phyloP scores from a whole-genome alignment of 2,797 vertebrate species.

The Pipistrellus kuhlii region DNA sequence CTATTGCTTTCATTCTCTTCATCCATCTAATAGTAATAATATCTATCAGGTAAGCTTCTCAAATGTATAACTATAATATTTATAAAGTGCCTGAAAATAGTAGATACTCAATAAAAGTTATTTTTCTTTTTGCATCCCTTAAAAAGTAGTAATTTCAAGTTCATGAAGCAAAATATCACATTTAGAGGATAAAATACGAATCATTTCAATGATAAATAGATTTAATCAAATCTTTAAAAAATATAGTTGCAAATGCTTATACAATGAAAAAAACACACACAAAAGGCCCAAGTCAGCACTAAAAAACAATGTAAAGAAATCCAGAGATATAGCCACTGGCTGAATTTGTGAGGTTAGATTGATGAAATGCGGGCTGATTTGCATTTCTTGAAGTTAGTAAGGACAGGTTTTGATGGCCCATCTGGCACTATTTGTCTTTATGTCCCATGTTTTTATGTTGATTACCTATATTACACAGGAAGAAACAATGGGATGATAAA shows the following conservation, averaged over 20 bases:
- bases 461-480: slow-evolving; percentile 74
- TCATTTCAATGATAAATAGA: slow-evolving; percentile 29
- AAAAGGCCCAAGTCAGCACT: slow-evolving; percentile 60
- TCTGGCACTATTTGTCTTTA: slow-evolving; percentile 75
- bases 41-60: not conserved
- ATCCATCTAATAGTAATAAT: not conserved
- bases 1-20: slow-evolving; percentile 28
- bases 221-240: slow-evolving; percentile 60
- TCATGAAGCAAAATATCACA: slow-evolving; percentile 15
- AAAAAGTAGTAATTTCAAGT: slow-evolving; percentile 26
- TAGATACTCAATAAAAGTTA: not conserved
- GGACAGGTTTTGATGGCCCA: slow-evolving; percentile 68
- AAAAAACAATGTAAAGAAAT: slow-evolving; percentile 54
- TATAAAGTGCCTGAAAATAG: slow-evolving; percentile 34
- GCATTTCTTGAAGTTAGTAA: slow-evolving; percentile 73
- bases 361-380: slow-evolving; percentile 68
- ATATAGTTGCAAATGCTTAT: not conserved
- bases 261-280: slow-evolving; percentile 22
- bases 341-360: slow-evolving; percentile 68
- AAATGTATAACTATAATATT: slow-evolving; percentile 15
- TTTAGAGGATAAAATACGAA: slow-evolving; percentile 37
- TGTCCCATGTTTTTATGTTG: slow-evolving; percentile 57
- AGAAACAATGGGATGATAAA: slow-evolving; percentile 82
- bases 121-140: slow-evolving; percentile 14
- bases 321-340: slow-evolving; percentile 62